Evolutionary conservation across 2,797 vertebrate species (phyloP).

Genomic region (Darevskia nairensis): DNA sequence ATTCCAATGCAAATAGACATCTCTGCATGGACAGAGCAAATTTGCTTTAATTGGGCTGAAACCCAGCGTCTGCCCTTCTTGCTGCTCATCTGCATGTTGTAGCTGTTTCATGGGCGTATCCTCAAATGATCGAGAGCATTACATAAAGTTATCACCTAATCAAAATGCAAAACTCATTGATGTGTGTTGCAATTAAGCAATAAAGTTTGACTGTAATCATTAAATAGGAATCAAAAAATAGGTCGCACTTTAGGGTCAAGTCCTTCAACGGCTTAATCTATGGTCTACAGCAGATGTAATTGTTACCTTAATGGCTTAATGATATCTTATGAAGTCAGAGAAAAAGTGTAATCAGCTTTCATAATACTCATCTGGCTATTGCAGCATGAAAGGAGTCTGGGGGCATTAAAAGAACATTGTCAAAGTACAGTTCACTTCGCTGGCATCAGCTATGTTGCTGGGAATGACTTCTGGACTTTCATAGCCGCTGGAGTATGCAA

Average conservation of each 20-base stretch:
- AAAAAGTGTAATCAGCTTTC: slow-evolving; percentile 53
- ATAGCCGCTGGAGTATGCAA: neutral
- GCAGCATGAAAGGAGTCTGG: slow-evolving; percentile 33
- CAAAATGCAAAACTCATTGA: slow-evolving; percentile 73
- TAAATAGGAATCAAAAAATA: slow-evolving; percentile 63
- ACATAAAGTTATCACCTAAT: slow-evolving; percentile 68
- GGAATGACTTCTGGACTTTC: neutral
- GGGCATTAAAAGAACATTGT: neutral
- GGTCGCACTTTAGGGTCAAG: slow-evolving; percentile 65
- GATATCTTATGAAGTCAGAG: slow-evolving; percentile 50
- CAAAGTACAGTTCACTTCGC: neutral
- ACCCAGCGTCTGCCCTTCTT: slow-evolving; percentile 46
- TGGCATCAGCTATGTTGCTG: neutral
- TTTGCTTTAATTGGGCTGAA: slow-evolving; percentile 38
- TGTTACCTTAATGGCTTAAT: slow-evolving; percentile 64
- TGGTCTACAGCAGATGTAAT: slow-evolving; percentile 45
- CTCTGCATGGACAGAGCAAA: slow-evolving; percentile 18
- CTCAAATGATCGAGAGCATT: slow-evolving; percentile 72
- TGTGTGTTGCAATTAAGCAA: slow-evolving; percentile 73
- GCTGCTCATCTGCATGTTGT: slow-evolving; percentile 49
- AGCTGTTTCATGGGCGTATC: slow-evolving; percentile 52
- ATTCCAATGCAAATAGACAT: slow-evolving; percentile 18
- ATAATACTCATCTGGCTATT: slow-evolving; percentile 44
- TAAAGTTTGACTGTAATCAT: slow-evolving; percentile 68
- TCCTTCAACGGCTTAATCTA: slow-evolving; percentile 61